Conservation (phyloP, 2,888 invertebrate species). For the Monochamus alternatus region DNA sequence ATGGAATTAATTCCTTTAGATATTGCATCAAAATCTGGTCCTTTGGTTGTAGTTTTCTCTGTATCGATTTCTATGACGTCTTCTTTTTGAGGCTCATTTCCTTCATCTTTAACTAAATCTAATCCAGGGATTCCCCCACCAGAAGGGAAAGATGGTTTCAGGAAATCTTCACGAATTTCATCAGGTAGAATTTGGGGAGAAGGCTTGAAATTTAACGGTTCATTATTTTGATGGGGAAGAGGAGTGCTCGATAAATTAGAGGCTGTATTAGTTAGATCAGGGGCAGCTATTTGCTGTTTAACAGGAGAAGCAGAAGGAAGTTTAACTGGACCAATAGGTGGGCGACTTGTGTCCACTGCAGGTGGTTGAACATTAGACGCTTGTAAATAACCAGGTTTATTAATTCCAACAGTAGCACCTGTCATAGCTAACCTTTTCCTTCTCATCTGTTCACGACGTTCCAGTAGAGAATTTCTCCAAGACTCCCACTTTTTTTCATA, state of each 20-base stretch:
- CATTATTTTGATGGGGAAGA: constrained; percentile 64
- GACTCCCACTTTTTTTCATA: constrained; percentile 93
- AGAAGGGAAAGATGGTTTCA: constrained; percentile 50
- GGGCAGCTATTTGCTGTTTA: not conserved
- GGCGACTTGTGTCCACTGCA: constrained; percentile 14
- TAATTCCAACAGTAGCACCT: constrained; percentile 32
- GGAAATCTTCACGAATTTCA: constrained; percentile 46
- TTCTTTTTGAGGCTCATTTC: constrained; percentile 42
- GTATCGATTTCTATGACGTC: constrained; percentile 44
- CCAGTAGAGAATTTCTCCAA: constrained; percentile 84
- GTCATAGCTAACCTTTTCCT: constrained; percentile 73
- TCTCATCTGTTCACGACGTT: constrained; percentile 87
- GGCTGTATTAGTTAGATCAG: not conserved
- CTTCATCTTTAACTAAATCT: constrained; percentile 75
- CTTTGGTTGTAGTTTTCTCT: constrained; percentile 53
- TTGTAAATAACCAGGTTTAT: constrained; percentile 20
- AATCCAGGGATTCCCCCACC: constrained; percentile 81
- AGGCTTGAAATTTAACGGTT: constrained; percentile 62
- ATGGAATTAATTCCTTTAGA: constrained; percentile 77
- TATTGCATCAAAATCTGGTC: constrained; percentile 75
- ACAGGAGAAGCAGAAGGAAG: not conserved
- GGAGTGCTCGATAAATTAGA: constrained; percentile 54
- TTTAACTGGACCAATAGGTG: constrained; percentile 1
- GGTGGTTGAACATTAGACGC: constrained; percentile 9
- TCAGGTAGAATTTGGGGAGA: constrained; percentile 36